Evolutionary conservation across 2,888 invertebrate species (phyloP).

Genomic region (Operophtera brumata): DNA sequence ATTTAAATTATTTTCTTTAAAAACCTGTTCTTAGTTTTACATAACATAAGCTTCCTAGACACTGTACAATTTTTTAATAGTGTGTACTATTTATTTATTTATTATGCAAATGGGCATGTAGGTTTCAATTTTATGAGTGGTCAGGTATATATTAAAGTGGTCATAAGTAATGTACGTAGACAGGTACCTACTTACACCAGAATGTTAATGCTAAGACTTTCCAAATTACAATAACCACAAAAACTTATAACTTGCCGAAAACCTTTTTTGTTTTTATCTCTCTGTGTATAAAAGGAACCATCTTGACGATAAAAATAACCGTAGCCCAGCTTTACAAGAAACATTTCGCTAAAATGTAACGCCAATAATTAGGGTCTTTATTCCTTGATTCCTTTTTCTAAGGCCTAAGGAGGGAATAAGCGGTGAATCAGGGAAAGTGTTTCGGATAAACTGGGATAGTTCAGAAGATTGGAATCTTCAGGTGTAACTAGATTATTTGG

Average conservation of each 20-base stretch:
- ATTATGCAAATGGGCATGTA: too few species aligned
- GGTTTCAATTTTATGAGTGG: too few species aligned
- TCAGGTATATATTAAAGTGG: too few species aligned
- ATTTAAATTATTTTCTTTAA: too few species aligned
- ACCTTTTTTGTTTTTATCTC: constrained; percentile 20
- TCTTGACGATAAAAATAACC: constrained; percentile 36
- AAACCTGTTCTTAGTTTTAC: too few species aligned
- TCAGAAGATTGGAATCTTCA: constrained; percentile 1
- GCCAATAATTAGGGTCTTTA: constrained; percentile 34
- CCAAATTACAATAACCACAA: constrained; percentile 15
- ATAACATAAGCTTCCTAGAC: too few species aligned
- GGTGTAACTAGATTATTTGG: constrained; percentile 2
- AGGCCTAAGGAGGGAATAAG: constrained; percentile 9
- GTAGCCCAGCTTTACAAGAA: constrained; percentile 32
- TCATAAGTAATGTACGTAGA: too few species aligned
- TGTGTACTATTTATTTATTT: too few species aligned
- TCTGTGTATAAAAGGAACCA: constrained; percentile 26
- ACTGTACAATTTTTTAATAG: too few species aligned
- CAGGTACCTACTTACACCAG: too few species aligned
- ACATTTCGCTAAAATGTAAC: constrained; percentile 34
- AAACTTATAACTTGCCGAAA: constrained; percentile 17
- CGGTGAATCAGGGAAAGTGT: constrained; percentile 11
- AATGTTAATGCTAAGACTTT: not conserved
- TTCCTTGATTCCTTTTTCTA: constrained; percentile 26
- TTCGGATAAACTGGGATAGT: constrained; percentile 8